phyloP scores from a whole-genome alignment of 2,113 vertebrate genomes.

The Ivindomyrus marchei region DNA sequence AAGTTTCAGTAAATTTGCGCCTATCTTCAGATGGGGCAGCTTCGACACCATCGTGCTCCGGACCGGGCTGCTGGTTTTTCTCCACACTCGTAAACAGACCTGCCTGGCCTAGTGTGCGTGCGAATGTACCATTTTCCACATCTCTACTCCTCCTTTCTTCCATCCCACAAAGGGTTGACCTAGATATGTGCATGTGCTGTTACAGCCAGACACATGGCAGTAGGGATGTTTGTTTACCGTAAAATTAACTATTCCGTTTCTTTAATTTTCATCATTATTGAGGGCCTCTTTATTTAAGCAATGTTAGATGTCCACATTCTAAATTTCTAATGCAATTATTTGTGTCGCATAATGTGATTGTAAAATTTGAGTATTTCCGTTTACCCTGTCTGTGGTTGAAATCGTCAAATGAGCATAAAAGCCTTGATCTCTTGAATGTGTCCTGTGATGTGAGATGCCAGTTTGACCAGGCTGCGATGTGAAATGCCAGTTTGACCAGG shows the following conservation, averaged over 20 bases:
- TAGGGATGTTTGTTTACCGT: background rate
- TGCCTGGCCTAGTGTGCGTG: constrained; percentile 18
- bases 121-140: background rate
- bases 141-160: constrained; percentile 10
- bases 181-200: background rate
- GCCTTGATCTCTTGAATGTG: background rate
- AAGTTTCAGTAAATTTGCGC: background rate
- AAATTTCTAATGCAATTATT: background rate
- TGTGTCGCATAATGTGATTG: background rate
- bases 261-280: background rate
- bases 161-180: constrained; percentile 1
- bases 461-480: background rate
- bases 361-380: background rate
- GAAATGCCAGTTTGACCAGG: background rate
- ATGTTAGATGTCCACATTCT: background rate
- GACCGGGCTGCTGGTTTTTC: constrained; percentile 25
- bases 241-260: background rate
- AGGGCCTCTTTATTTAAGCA: background rate
- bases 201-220: background rate
- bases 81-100: constrained; percentile 13
- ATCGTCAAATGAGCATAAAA: background rate
- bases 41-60: constrained; percentile 30
- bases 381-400: background rate
- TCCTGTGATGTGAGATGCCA: background rate
- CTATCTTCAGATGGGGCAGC: constrained; percentile 38